Percentiles rank a stretch among this genome's conserved stretches.
Evolutionary conservation across 2,888 invertebrate genomes (phyloP).

Genomic region (Diarsia brunnea): DNA sequence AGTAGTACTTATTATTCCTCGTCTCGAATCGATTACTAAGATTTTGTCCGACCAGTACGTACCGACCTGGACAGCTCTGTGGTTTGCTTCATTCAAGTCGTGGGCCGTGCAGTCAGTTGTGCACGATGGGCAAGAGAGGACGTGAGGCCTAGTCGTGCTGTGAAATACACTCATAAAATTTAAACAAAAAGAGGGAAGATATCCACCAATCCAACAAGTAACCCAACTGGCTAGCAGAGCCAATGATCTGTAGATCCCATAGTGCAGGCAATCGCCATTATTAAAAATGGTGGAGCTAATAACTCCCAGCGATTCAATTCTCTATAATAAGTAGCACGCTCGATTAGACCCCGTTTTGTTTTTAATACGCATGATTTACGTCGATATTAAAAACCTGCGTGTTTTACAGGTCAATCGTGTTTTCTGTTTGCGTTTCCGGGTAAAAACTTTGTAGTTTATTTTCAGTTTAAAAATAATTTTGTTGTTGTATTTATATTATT

Average conservation of each 20-base stretch:
- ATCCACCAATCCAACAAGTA: too few species aligned
- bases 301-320: slow-evolving; percentile 70
- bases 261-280: slow-evolving; percentile 76
- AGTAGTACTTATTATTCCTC: too few species aligned
- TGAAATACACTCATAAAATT: too few species aligned
- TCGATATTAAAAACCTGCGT: background rate
- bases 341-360: slow-evolving; percentile 56
- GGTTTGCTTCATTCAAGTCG: too few species aligned
- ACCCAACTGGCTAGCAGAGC: slow-evolving; percentile 10
- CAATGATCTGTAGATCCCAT: slow-evolving; percentile 43
- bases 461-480: background rate
- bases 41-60: too few species aligned
- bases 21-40: too few species aligned
- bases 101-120: too few species aligned
- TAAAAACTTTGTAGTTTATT: background rate
- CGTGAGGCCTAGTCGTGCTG: too few species aligned
- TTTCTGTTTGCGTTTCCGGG: background rate
- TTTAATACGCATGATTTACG: slow-evolving; percentile 5
- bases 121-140: too few species aligned
- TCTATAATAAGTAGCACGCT: slow-evolving; percentile 61
- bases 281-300: slow-evolving; percentile 73
- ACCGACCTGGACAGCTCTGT: too few species aligned
- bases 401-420: background rate
- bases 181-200: too few species aligned
- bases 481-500: too few species aligned